These are phyloP conservation scores for Vanessa tameamea DNA, from an alignment of 1,140 invertebrate species.

Conservation along the genomic window DNA sequence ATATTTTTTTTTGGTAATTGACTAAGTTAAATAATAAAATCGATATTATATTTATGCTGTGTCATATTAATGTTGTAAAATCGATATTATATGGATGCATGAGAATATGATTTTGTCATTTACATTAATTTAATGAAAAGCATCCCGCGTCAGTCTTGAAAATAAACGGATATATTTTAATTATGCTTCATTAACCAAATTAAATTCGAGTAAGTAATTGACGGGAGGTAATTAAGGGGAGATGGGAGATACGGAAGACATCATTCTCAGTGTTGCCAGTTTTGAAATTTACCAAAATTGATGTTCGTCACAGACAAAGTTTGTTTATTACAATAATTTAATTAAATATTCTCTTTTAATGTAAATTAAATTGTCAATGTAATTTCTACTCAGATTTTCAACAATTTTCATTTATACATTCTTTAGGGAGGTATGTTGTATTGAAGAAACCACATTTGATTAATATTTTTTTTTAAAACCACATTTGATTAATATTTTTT, in stretches of 20 bases:
- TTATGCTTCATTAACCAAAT: constrained; percentile 80
- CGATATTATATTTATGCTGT: too few relatives aligned
- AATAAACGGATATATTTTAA: constrained; percentile 78
- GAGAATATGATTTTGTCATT: constrained; percentile 25
- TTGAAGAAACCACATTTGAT: too few relatives aligned
- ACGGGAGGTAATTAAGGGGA: constrained; percentile 70
- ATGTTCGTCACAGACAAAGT: constrained; percentile 39
- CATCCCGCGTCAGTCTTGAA: constrained; percentile 53
- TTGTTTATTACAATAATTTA: constrained; percentile 60
- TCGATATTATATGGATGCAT: neutral
- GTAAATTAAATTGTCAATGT: constrained; percentile 37
- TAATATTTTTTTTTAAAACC: too few relatives aligned
- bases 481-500: too few relatives aligned
- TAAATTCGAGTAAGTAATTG: constrained; percentile 79
- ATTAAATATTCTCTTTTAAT: constrained; percentile 38
- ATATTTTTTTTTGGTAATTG: neutral
- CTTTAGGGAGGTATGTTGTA: too few relatives aligned
- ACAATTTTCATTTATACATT: too few relatives aligned
- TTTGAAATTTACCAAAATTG: constrained; percentile 38
- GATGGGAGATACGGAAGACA: constrained; percentile 58
- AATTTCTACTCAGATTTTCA: neutral
- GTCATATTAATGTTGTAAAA: too few relatives aligned
- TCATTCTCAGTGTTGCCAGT: constrained; percentile 57
- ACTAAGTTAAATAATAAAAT: neutral
- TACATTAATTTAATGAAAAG: constrained; percentile 30